Base-by-base conservation (phyloP, 2,797 vertebrate genomes). In the Mallotus villosus region DNA sequence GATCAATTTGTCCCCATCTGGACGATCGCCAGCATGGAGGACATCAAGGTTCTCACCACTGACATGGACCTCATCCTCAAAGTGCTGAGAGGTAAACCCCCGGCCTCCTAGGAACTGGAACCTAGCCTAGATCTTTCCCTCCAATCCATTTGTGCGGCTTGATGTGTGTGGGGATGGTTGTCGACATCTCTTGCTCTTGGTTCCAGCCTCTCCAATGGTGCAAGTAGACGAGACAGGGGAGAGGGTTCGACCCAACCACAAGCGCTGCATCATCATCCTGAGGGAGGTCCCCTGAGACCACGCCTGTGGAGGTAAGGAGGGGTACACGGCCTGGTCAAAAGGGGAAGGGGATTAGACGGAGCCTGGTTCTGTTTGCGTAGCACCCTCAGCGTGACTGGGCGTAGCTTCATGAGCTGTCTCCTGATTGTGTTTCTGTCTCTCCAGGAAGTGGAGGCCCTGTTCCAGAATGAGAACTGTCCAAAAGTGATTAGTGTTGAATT, bases 1-100 rank as follows among this genome's bases (percentile, higher is more conserved):
- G 98, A 99, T 87, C 96, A 99, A 83, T 99, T 98, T 85, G 88
- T 99, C 80, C 95, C 98, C 0, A 95, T 99, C 86, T 98, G 96
- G 96, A 97, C 97, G 55, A 92, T 99, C 77, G 96, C 97, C 85
- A 98, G 95, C 83, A 97, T 99, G 94, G 97, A 98, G 90, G 95
- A 95, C 82, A 95, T 99, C 78, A 98, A 99, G 91, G 94, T 95
- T 69, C 92, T 99, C 73, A 99, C 97, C 11, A 95, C 95, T 0
- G 95, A 99, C 77, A 90, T 92, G 85, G 94, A 96, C 74, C 94
- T 99, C 67, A 98, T 99, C 88, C 90, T 97, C 78, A 96, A 99
- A 81, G 93, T 98, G 5, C 87, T 99, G 67, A 92, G 93, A 94
- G 96, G 98, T 98, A 92, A 88, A 93, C 90, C 3, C 3, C 59